Evolutionary conservation across 2,113 vertebrate genomes (phyloP).

Genomic region (Murina feae): DNA sequence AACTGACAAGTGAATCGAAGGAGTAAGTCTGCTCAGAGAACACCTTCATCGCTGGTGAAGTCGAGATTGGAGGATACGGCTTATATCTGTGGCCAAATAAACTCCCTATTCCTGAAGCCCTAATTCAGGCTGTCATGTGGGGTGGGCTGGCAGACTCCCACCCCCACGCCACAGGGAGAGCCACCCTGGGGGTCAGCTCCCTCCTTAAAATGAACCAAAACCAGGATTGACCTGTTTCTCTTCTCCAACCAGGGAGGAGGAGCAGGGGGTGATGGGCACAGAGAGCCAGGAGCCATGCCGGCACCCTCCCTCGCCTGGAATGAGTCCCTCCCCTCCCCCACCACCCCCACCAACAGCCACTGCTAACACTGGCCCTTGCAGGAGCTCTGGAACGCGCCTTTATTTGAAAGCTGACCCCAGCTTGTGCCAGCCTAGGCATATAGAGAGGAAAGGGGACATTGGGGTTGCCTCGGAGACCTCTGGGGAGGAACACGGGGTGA

Average conservation of each 20-base stretch:
- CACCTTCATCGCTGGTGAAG: background rate
- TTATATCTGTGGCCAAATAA: background rate
- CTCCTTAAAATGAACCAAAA: background rate
- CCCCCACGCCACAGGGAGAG: background rate
- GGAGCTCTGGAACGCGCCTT: background rate
- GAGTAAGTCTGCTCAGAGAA: background rate
- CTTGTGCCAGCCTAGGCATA: background rate
- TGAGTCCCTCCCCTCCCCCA: background rate
- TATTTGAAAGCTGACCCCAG: background rate
- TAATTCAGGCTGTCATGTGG: no score
- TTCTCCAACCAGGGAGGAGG: background rate
- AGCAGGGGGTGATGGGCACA: background rate
- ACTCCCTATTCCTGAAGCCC: background rate
- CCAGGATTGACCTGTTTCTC: background rate
- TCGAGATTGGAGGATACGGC: background rate
- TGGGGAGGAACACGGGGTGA: background rate
- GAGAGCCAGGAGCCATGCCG: background rate
- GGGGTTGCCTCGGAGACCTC: background rate
- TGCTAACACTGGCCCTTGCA: no score
- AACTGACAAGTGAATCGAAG: background rate
- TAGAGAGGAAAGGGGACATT: background rate
- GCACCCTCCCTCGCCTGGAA: background rate
- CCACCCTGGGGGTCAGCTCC: background rate
- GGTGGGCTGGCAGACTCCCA: background rate
- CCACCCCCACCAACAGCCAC: background rate